A percentile compares a stretch with the other conserved stretches of the same genome.
Conservation (phyloP, 2,113 vertebrate species). For the Acanthochromis polyacanthus region DNA sequence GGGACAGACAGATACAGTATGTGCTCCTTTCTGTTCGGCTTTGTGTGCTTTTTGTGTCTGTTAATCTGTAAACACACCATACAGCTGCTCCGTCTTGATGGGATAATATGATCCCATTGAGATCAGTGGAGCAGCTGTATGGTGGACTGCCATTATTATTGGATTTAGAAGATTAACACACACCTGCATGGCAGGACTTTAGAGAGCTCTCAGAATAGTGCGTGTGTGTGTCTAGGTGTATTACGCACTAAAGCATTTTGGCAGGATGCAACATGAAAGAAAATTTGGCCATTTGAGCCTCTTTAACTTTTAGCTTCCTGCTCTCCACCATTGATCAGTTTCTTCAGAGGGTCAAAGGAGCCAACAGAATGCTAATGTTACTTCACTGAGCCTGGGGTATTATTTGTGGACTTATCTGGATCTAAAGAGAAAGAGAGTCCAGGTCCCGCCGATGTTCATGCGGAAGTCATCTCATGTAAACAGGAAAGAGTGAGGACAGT, state of each 20-base stretch:
- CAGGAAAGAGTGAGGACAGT: conserved; percentile 64
- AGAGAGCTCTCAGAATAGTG: conserved; percentile 34
- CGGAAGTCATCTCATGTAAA: conserved; percentile 61
- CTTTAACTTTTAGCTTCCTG: conserved; percentile 57
- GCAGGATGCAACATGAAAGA: conserved; percentile 63
- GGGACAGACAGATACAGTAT: neutral
- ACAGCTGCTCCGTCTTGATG: conserved; percentile 54
- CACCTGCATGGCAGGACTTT: conserved; percentile 72
- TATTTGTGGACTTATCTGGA: conserved; percentile 38
- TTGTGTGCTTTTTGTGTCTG: neutral
- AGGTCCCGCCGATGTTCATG: conserved; percentile 6
- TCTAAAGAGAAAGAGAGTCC: conserved; percentile 26
- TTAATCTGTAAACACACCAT: conserved; percentile 32
- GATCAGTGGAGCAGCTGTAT: conserved; percentile 26
- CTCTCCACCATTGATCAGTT: conserved; percentile 47
- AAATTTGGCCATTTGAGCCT: conserved; percentile 53
- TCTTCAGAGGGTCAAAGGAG: conserved; percentile 39
- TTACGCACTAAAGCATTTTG: conserved; percentile 47
- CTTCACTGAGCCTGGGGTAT: conserved; percentile 20
- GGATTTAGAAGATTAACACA: conserved; percentile 73
- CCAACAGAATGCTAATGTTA: conserved; percentile 6
- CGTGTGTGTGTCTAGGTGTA: conserved; percentile 4
- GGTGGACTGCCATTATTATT: conserved; percentile 58
- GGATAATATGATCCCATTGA: conserved; percentile 54
- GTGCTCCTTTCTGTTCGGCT: neutral